Evolutionary conservation across 2,797 vertebrate genomes (phyloP), one percentile per base, ranked within the genome.

Genomic region (Sarcophilus harrisii): DNA sequence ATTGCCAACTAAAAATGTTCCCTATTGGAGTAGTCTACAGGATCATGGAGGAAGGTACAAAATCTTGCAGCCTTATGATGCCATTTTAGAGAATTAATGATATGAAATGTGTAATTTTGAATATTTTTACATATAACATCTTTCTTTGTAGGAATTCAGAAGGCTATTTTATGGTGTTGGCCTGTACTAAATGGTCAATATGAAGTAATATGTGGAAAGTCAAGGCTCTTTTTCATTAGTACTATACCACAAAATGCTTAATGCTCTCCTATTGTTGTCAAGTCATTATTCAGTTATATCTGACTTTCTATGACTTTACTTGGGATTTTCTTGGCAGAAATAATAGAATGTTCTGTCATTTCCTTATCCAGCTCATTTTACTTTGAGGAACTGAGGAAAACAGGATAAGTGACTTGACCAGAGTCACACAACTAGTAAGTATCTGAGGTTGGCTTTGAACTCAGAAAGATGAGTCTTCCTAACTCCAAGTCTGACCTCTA

Each of bases 51-150:
- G 52, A 21, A 90, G 6, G 30, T 30, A 14, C 13, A 4, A 57
- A 57, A 58, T 62, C 0, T 10, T 55, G 57, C 14, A 57, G 11
- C 38, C 54, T 90, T 60, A 91, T 32, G 28, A 92, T 62, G 57
- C 24, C 4, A 49, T 91, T 91, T 60, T 93, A 57, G 93, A 96
- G 62, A 95, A 89, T 30, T n/a, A 59, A 91, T n/a, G 93, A 92
- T 87, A 45, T 87, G 32, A 97, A 91, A 92, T 58, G 11, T 10
- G 91, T 92, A 10, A 62, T n/a, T 49, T 59, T 1, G 10, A 91
- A 91, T 29, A 57, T 57, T 14, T 18, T 81, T 94, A 90, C 89
- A 91, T 52, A 27, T 73, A 89, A 24, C 6, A 90, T n/a, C 10
- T 92, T 81, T 93, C 0, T 94, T 93, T 29, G 92, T 66, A 95